These are phyloP conservation scores for Alectura lathami DNA, from an alignment of 2,113 vertebrate genomes.

Conservation along the genomic window DNA sequence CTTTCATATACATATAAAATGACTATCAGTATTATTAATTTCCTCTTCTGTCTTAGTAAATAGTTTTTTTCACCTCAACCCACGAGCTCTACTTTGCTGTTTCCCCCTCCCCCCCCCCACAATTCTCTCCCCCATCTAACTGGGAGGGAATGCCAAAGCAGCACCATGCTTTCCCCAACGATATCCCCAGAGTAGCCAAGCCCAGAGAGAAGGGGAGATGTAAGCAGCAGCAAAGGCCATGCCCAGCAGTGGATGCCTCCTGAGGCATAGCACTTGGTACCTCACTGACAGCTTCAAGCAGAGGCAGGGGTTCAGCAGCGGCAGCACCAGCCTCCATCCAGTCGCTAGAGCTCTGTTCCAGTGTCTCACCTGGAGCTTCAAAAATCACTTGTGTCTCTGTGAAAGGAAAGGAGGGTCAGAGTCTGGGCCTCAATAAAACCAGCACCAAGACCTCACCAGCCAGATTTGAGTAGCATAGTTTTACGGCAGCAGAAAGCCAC, in stretches of 20 bases:
- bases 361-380: neutral
- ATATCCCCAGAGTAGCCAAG: accelerated
- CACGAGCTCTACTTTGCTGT: no score
- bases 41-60: no score
- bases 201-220: neutral
- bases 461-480: neutral
- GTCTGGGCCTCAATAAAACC: neutral
- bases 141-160: no score
- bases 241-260: neutral
- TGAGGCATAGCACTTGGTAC: neutral
- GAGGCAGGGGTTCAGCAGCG: neutral
- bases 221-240: neutral
- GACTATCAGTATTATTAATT: no score
- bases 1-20: no score
- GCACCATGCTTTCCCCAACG: neutral
- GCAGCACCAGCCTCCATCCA: neutral
- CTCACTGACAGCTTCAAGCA: neutral
- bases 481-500: neutral
- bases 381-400: neutral
- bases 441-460: neutral
- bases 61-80: no score
- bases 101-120: no score
- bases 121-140: no score
- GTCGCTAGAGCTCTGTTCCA: neutral
- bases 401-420: neutral